These are phyloP conservation scores for Orthosia gracilis DNA, from an alignment of 2,888 invertebrate genomes.

Conservation along the genomic window DNA sequence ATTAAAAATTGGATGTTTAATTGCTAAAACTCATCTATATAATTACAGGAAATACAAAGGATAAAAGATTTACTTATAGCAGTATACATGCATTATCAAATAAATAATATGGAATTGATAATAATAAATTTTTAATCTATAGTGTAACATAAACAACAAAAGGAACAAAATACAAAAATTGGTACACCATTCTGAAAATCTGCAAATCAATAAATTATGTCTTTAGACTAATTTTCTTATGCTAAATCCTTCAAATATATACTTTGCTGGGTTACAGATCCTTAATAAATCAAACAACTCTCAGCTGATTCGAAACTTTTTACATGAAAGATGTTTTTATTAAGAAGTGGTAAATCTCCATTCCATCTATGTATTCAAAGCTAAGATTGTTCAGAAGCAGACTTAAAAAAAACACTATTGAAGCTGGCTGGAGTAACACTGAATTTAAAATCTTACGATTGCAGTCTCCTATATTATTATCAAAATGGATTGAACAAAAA, in stretches of 20 bases:
- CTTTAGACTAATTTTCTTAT: not conserved
- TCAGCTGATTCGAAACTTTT: not conserved
- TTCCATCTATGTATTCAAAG: not conserved
- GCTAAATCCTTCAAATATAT: not conserved
- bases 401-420: too few species aligned
- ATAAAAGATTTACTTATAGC: not conserved
- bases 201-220: not conserved
- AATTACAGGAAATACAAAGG: not conserved
- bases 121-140: not conserved
- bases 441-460: too few species aligned
- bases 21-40: not conserved
- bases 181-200: too few species aligned
- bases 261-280: not conserved
- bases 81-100: not conserved
- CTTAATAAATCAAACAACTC: too few species aligned
- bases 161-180: too few species aligned
- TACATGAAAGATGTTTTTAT: not conserved
- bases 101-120: not conserved
- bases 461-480: too few species aligned
- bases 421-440: too few species aligned
- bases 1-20: not conserved
- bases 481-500: too few species aligned
- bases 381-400: too few species aligned
- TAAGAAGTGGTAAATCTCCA: not conserved
- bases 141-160: not conserved